Evolutionary conservation across 2,113 vertebrate species (phyloP).

Genomic region (Capreolus pygargus): DNA sequence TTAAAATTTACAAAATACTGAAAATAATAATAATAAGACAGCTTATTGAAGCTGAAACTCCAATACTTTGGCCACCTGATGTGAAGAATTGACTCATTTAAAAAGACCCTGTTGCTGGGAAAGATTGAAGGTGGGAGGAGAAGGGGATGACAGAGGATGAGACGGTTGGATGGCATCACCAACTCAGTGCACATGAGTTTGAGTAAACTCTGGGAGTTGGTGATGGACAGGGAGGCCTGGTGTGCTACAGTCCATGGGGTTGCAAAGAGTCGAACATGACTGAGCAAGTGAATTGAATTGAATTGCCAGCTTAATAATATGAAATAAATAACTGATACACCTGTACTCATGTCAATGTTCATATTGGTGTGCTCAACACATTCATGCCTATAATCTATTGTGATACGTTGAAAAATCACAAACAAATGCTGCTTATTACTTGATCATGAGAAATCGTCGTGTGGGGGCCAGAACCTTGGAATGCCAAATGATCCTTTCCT

Average conservation of each 20-base stretch:
- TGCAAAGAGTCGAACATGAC: accelerated
- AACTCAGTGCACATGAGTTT: not conserved
- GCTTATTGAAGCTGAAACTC: not conserved
- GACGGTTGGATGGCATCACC: not conserved
- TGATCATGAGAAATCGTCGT: not conserved
- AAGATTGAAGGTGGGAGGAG: not conserved
- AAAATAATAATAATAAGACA: not conserved
- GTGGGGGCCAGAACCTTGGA: not conserved
- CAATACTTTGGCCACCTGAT: not conserved
- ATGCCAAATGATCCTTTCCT: not conserved
- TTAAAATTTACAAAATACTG: not conserved
- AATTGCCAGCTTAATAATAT: not conserved
- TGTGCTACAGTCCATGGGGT: not conserved
- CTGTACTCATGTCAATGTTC: not conserved
- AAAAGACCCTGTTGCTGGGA: not conserved
- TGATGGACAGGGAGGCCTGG: not conserved
- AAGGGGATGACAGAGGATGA: not conserved
- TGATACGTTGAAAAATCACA: not conserved
- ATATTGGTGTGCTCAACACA: not conserved
- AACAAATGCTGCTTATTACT: not conserved
- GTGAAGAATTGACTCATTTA: not conserved
- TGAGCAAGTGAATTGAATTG: not conserved
- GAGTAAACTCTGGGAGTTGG: not conserved
- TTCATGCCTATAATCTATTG: not conserved
- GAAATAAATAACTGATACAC: not conserved